phyloP scores from a whole-genome alignment of 2,888 invertebrate species.

The Tachina lurida region DNA sequence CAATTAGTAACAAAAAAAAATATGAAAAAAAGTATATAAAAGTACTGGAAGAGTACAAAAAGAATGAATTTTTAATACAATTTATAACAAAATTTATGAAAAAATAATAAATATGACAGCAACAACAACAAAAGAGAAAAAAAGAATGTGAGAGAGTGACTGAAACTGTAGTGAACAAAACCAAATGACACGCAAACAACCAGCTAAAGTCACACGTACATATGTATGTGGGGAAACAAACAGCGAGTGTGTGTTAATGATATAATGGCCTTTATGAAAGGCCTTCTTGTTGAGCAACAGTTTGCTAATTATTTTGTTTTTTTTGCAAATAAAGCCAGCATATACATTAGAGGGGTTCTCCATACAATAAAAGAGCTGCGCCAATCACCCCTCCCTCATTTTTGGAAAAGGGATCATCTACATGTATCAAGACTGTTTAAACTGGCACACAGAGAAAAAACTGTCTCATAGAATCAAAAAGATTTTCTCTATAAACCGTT shows the following conservation, averaged over 20 bases:
- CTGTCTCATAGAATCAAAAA: too few species aligned
- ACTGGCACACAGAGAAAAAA: too few species aligned
- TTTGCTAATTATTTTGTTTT: neutral
- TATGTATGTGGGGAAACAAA: conserved; percentile 27
- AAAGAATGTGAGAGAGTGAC: neutral
- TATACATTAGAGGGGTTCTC: too few species aligned
- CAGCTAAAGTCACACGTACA: conserved; percentile 61
- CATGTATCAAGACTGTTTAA: too few species aligned
- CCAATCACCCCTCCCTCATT: too few species aligned
- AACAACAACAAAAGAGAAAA: conserved; percentile 22
- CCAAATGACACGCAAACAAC: conserved; percentile 66
- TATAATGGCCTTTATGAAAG: neutral
- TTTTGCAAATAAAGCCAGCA: neutral
- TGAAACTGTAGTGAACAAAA: conserved; percentile 50
- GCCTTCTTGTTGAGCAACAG: neutral
- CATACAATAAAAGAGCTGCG: too few species aligned
- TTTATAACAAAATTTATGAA: conserved; percentile 57
- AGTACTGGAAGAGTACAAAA: conserved; percentile 31
- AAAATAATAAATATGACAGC: conserved; percentile 63
- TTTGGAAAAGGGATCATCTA: too few species aligned
- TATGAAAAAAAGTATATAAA: neutral
- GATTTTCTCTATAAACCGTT: too few species aligned
- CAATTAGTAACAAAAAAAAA: conserved; percentile 73
- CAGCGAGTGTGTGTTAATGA: neutral
- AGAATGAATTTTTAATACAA: conserved; percentile 52